Base-by-base conservation (phyloP, 2,888 invertebrate genomes). In the Drosophila bunnanda region DNA sequence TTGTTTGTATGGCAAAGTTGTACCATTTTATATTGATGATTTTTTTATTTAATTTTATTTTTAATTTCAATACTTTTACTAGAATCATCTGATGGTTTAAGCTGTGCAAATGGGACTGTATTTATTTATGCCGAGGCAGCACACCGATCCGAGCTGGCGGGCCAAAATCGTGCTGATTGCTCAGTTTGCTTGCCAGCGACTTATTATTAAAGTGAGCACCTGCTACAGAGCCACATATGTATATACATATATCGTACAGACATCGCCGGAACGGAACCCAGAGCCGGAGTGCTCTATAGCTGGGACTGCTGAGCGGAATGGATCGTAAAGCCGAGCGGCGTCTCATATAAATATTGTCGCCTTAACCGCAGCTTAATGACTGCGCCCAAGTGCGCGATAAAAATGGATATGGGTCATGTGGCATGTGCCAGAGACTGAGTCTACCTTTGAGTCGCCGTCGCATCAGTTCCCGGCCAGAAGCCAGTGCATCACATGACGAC, bases 81-180 rank as follows among this genome's bases (percentile, higher is more conserved):
- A 10, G n/a, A 39, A 59, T 59, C 46, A 39, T 22, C 4, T 59
- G 30, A 25, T 39, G 17, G 17, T 30, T 34, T 48, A 46, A 48
- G n/a, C 36, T 46, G 36, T 3, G 38, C 38, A 62, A 52, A 50
- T 58, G 36, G 20, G 12, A 39, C 36, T 25, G 57, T 36, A n/a
- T 54, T 53, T 38, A n/a, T 54, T 55, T 39, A 3, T 39, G 69
- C 25, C 60, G 59, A 50, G 69, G 30, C 60, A 69, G 70, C 70
- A 60, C 50, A 50, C 34, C 36, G 65, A 65, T 65, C 28, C 53
- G 25, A 36, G 22, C 41, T 13, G 44, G 36, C 39, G 20, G 55
- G 43, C 61, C 70, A 53, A 46, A 71, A 57, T 71, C 72, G 72
- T 72, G 71, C 71, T 54, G 72, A 72, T 72, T 72, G 72, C 46